A percentile compares a stretch with the other conserved stretches of the same genome.
These are phyloP conservation scores for Zhuqinia jingwanae DNA, from an alignment of 2,888 invertebrate genomes.

Conservation along the genomic window DNA sequence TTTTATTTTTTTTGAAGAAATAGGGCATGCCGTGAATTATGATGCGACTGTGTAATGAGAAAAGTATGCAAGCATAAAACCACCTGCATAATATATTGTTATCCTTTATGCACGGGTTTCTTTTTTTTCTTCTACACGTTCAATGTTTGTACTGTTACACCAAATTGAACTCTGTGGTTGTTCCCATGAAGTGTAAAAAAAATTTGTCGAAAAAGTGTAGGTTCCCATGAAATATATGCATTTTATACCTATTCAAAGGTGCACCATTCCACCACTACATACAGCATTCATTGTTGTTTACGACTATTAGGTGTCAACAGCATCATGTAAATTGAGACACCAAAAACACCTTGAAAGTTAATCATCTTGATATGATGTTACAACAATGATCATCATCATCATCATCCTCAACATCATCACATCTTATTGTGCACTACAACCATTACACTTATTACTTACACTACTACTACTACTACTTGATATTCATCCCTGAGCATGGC, in stretches of 20 bases:
- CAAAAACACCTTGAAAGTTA: constrained; percentile 68
- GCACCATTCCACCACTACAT: constrained; percentile 4
- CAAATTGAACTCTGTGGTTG: constrained; percentile 51
- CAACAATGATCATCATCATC: constrained; percentile 42
- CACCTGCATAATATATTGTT: neutral
- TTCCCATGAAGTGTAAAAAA: neutral
- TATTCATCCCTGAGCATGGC: constrained; percentile 69
- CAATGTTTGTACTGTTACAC: constrained; percentile 28
- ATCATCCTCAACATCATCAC: too few relatives aligned
- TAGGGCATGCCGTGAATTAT: constrained; percentile 58
- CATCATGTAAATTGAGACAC: constrained; percentile 66
- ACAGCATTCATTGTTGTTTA: constrained; percentile 53
- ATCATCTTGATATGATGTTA: constrained; percentile 68
- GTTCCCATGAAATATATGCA: constrained; percentile 10
- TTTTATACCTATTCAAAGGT: neutral
- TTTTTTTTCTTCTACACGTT: constrained; percentile 39
- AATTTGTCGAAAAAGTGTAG: neutral
- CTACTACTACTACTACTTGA: constrained; percentile 45
- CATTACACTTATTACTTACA: too few relatives aligned
- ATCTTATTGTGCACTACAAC: constrained; percentile 19
- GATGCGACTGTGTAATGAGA: constrained; percentile 41
- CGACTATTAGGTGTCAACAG: constrained; percentile 69
- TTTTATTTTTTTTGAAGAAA: too few relatives aligned
- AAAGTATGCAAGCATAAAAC: constrained; percentile 38
- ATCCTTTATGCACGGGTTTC: neutral